Percentiles rank a stretch among this genome's conserved stretches.
Conservation (phyloP, 2,888 invertebrate genomes). For the Saturnia japonica region DNA sequence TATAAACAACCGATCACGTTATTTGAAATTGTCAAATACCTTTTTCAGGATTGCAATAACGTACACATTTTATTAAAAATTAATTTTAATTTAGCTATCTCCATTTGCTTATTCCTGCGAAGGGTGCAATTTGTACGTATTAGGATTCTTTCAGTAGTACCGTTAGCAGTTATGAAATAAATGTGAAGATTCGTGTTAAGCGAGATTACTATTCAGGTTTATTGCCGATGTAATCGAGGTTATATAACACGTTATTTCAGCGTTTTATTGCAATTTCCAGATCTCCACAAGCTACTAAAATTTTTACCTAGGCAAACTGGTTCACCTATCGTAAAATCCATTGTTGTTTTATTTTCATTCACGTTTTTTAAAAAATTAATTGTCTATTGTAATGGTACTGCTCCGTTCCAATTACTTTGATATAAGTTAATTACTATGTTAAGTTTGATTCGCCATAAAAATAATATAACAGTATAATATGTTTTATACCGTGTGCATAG, state of each 20-base stretch:
- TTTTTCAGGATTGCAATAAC: too few species aligned
- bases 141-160: neutral
- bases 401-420: neutral
- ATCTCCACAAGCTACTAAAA: neutral
- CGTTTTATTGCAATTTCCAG: neutral
- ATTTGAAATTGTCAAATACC: too few species aligned
- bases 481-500: too few species aligned
- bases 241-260: slow-evolving; percentile 7
- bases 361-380: too few species aligned
- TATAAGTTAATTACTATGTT: too few species aligned
- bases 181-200: slow-evolving; percentile 14
- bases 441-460: too few species aligned
- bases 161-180: neutral
- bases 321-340: neutral
- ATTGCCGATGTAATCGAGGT: slow-evolving; percentile 13
- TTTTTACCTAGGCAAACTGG: neutral
- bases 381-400: too few species aligned
- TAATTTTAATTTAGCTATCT: neutral
- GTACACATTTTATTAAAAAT: neutral
- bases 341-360: neutral
- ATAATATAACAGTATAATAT: too few species aligned
- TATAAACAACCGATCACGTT: too few species aligned
- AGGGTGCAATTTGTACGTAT: too few species aligned
- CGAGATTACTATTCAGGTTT: slow-evolving; percentile 14
- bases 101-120: neutral